Conservation (phyloP, 2,113 vertebrate genomes). For the Circaetus cinerascens region DNA sequence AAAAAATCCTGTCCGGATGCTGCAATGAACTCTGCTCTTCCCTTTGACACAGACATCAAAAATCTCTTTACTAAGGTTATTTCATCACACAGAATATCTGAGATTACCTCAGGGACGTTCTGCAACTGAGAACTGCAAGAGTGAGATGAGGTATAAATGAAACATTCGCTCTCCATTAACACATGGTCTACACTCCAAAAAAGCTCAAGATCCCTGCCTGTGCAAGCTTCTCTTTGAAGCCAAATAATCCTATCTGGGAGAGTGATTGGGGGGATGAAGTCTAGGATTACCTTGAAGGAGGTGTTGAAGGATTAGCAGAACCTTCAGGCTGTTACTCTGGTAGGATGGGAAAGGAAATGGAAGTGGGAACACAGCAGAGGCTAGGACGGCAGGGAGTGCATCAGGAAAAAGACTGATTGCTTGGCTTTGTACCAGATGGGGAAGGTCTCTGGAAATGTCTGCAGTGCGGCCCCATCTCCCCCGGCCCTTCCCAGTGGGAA, state of each 20-base stretch:
- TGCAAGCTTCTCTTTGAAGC: not conserved
- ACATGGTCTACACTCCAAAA: not conserved
- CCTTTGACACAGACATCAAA: not conserved
- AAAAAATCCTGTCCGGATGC: accelerated
- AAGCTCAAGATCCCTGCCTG: not conserved
- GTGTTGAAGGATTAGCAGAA: not conserved
- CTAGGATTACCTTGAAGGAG: not conserved
- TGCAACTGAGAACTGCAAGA: not conserved
- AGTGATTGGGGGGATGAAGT: not conserved
- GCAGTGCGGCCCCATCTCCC: not conserved
- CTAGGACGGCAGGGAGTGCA: not conserved
- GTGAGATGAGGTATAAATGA: constrained; percentile 18
- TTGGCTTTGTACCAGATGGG: not conserved
- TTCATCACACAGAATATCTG: not conserved
- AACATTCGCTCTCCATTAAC: not conserved
- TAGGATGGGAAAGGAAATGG: not conserved
- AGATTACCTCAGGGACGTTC: not conserved
- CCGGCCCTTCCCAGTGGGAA: not conserved
- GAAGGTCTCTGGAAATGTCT: not conserved
- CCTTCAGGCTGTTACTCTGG: not conserved
- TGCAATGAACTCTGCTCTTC: not conserved
- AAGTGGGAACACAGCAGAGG: not conserved
- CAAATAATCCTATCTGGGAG: not conserved
- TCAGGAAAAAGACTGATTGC: not conserved
- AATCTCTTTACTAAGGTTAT: not conserved